These are phyloP conservation scores for Sarcoramphus papa DNA, from an alignment of 2,797 vertebrate genomes.

Conservation along the genomic window DNA sequence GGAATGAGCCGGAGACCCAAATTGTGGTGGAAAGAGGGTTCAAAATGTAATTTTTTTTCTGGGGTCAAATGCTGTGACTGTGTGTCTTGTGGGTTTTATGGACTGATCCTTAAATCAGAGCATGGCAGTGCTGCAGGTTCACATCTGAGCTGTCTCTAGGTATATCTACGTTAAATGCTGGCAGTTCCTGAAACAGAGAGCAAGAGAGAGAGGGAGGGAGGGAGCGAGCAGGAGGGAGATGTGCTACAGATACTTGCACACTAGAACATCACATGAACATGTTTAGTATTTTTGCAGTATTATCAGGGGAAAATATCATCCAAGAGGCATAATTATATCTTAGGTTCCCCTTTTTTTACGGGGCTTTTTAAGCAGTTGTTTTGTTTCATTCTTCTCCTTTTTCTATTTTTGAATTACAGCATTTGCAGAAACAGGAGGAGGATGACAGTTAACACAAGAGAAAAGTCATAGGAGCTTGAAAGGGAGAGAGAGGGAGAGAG, in stretches of 20 bases:
- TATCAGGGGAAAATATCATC: slow-evolving; percentile 40
- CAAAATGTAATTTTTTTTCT: neutral
- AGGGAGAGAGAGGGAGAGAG: neutral
- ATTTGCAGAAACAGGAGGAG: slow-evolving; percentile 34
- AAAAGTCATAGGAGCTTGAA: neutral
- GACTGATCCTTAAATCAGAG: neutral
- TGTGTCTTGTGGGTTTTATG: neutral
- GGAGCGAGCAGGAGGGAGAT: neutral
- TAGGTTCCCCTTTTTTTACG: neutral
- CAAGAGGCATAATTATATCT: slow-evolving; percentile 51
- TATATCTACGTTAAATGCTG: neutral
- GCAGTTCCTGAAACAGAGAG: neutral
- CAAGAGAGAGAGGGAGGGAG: neutral
- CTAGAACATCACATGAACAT: slow-evolving; percentile 1
- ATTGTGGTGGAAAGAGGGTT: neutral
- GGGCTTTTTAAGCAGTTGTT: neutral
- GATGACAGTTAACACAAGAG: slow-evolving; percentile 14
- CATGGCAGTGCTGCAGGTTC: neutral
- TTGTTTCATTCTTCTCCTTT: slow-evolving; percentile 57
- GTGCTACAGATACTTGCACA: neutral
- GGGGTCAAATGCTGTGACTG: neutral
- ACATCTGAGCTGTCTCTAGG: neutral
- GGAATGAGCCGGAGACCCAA: neutral
- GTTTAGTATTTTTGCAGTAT: slow-evolving; percentile 45
- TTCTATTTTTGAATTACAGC: slow-evolving; percentile 34